Percentiles rank a stretch among this genome's conserved stretches.
phyloP scores from a whole-genome alignment of 2,797 vertebrate genomes.

The Cephalopachus bancanus region DNA sequence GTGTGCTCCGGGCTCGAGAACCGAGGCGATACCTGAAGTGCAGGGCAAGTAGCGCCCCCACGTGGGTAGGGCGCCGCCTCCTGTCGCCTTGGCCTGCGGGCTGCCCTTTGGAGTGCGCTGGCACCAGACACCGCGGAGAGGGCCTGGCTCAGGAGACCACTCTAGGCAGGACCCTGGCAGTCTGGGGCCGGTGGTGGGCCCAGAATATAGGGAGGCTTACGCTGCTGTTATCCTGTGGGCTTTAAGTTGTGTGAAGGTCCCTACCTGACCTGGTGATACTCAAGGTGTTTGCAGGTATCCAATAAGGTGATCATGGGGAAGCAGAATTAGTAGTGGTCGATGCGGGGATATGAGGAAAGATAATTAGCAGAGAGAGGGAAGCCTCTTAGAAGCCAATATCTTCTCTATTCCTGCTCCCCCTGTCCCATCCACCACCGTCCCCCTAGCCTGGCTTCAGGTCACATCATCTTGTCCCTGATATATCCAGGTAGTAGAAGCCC shows the following conservation, averaged over 20 bases:
- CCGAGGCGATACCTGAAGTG: background rate
- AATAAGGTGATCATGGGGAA: background rate
- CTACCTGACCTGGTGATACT: background rate
- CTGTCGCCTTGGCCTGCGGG: accelerated
- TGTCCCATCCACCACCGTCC: background rate
- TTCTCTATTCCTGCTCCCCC: background rate
- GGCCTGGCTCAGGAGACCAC: too few relatives aligned
- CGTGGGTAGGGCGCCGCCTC: background rate
- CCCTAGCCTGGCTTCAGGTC: background rate
- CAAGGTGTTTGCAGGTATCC: background rate
- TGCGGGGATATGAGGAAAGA: background rate
- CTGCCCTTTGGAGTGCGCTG: background rate
- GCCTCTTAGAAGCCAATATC: background rate
- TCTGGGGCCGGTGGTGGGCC: background rate
- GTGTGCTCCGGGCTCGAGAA: too few relatives aligned
- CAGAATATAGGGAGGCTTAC: background rate
- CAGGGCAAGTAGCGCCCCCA: background rate
- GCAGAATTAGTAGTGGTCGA: background rate
- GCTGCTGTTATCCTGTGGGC: background rate
- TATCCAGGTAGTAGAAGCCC: background rate
- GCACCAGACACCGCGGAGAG: background rate
- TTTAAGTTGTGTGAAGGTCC: background rate
- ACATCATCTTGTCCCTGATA: background rate
- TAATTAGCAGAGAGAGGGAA: background rate
- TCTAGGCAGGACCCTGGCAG: background rate